Conservation (phyloP, 2,888 invertebrate species). For the Idaea biselata region DNA sequence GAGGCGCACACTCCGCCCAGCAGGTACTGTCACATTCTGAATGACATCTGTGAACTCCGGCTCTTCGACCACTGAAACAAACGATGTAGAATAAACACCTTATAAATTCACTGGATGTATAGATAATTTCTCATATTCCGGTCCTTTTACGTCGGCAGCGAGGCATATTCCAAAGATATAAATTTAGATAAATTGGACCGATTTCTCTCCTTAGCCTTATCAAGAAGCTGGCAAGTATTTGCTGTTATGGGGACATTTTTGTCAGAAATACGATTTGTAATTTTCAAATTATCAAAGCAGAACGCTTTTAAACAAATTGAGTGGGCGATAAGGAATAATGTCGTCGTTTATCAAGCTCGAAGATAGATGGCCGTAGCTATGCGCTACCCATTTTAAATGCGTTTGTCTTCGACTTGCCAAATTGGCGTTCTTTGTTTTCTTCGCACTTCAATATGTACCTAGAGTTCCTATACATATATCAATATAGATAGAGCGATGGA, state of each 20-base stretch:
- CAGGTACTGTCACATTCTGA: conserved; percentile 94
- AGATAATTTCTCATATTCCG: conserved; percentile 22
- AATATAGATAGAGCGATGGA: conserved; percentile 38
- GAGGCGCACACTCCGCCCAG: conserved; percentile 92
- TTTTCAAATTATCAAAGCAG: conserved; percentile 80
- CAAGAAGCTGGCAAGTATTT: conserved; percentile 55
- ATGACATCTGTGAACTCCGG: conserved; percentile 95
- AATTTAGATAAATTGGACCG: conserved; percentile 58
- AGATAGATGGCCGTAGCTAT: conserved; percentile 78
- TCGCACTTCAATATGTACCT: conserved; percentile 60
- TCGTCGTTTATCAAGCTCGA: conserved; percentile 79
- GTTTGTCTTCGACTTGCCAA: conserved; percentile 79
- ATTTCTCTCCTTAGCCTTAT: conserved; percentile 51
- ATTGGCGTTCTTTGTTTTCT: conserved; percentile 75
- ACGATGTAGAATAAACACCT: conserved; percentile 21
- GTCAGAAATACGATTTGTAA: conserved; percentile 78
- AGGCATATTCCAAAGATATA: conserved; percentile 45
- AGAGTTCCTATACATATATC: conserved; percentile 46
- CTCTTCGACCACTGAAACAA: conserved; percentile 88
- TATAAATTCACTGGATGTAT: conserved; percentile 12
- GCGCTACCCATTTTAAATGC: conserved; percentile 80
- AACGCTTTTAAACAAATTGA: conserved; percentile 81
- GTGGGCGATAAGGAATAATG: conserved; percentile 81
- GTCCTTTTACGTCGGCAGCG: conserved; percentile 15
- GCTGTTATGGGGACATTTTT: conserved; percentile 74